Evolutionary conservation across 37 sponge, comb jelly and placozoan genomes (phyloP).

Genomic region (Theonella swinhoei): DNA sequence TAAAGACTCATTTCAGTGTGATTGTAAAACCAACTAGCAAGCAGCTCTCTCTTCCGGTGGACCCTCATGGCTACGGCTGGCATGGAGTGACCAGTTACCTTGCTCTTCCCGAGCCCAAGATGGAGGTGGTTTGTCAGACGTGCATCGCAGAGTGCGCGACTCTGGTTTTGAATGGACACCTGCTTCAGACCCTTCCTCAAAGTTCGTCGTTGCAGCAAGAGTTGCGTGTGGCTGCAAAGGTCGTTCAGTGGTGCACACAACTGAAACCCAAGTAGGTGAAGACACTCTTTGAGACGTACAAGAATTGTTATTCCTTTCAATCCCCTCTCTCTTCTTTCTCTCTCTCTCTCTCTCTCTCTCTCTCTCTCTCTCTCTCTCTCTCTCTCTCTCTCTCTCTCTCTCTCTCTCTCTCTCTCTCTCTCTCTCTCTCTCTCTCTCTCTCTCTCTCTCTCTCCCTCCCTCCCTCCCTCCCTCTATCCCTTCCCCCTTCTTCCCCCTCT

Average conservation of each 20-base stretch:
- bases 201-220: slow-evolving; percentile 64
- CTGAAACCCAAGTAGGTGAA: slow-evolving; percentile 71
- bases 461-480: not conserved
- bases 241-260: slow-evolving; percentile 62
- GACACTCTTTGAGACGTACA: too few species aligned
- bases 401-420: slow-evolving; percentile 12
- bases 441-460: slow-evolving; percentile 27
- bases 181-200: slow-evolving; percentile 60
- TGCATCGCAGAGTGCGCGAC: slow-evolving; percentile 36
- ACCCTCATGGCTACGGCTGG: slow-evolving; percentile 64
- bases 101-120: slow-evolving; percentile 42
- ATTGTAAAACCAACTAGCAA: not conserved
- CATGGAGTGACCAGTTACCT: slow-evolving; percentile 32
- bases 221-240: slow-evolving; percentile 22
- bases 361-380: slow-evolving; percentile 3
- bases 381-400: slow-evolving; percentile 22
- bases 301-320: too few species aligned
- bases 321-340: not conserved
- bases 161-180: slow-evolving; percentile 43
- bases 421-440: slow-evolving; percentile 4
- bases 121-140: slow-evolving; percentile 15
- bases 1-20: slow-evolving; percentile 55
- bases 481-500: not conserved
- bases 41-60: slow-evolving; percentile 36
- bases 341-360: slow-evolving; percentile 22